Base-by-base conservation (phyloP, 2,888 invertebrate species). In the Drosophila histrio region DNA sequence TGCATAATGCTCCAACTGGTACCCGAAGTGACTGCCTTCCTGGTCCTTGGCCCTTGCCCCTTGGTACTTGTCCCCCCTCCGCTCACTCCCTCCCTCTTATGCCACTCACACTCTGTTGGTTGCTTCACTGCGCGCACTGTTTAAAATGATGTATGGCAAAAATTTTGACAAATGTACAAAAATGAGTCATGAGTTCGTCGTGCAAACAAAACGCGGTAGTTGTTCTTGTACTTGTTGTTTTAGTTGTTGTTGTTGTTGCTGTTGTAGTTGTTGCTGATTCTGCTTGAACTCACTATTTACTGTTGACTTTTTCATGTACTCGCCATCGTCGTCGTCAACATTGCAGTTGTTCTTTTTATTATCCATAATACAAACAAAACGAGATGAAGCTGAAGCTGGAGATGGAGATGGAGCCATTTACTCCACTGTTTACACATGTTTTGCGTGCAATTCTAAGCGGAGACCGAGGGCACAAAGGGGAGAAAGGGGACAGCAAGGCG, bases 91-190 rank as follows among this genome's bases (percentile, higher is more conserved):
- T 13, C 15, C 28, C n/a, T n/a, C n/a, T 8, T 13, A 9, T 11
- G 17, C 3, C 4, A 36, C 36, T 21, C 8, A 17, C 22, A 13
- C 53, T 21, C 11, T 49, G n/a, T 22, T 73, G 32, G 53, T 15
- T 41, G 28, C 24, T 30, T 26, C 41, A 60, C 49, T 52, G 59
- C 60, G 78, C 63, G 61, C 83, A 70, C 85, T 85, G 84, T 85
- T 88, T 88, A 80, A 89, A 87, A 89, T 88, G 88, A 88, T 88
- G 89, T 75, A 88, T 88, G 77, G 89, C 89, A 63, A 74, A 78
- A 82, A 87, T 77, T 89, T 88, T 89, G 88, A 88, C 89, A 88
- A 88, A 88, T 89, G 88, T 81, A 80, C 85, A 81, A 88, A 88
- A 88, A 88, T 89, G 89, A 88, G 89, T 88, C 88, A 88, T 88